Conservation (phyloP, 2,797 vertebrate genomes). For the Novumbra hubbsi region DNA sequence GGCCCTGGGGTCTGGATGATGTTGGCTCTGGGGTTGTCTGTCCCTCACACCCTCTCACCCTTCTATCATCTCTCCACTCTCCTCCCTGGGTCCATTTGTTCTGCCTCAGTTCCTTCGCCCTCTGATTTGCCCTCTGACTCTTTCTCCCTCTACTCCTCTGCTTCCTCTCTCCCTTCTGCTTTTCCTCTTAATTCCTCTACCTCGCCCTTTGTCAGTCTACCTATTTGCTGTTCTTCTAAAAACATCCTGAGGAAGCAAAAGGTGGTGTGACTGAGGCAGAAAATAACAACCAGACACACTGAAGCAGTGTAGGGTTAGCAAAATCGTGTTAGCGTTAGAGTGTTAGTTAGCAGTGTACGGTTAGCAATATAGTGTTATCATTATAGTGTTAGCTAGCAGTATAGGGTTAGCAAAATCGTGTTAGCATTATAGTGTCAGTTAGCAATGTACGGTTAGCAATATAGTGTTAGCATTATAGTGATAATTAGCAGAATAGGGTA, state of each 20-base stretch:
- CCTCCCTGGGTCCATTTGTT: neutral
- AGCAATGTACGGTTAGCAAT: too few relatives aligned
- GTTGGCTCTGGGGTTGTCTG: constrained; percentile 57
- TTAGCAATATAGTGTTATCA: too few relatives aligned
- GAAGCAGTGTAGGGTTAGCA: too few relatives aligned
- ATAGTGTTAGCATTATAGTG: too few relatives aligned
- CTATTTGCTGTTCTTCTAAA: neutral
- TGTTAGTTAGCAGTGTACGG: too few relatives aligned
- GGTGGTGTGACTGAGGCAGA: too few relatives aligned
- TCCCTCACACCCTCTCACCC: constrained; percentile 46
- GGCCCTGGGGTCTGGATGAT: constrained; percentile 57
- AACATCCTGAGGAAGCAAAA: neutral
- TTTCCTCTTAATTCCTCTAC: constrained; percentile 24
- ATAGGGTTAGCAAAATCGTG: too few relatives aligned
- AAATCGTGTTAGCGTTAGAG: too few relatives aligned
- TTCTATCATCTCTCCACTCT: neutral
- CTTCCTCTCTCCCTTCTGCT: neutral
- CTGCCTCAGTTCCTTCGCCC: neutral
- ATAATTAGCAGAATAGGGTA: too few relatives aligned
- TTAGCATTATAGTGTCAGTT: too few relatives aligned
- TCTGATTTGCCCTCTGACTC: neutral
- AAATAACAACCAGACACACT: too few relatives aligned
- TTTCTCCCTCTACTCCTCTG: neutral
- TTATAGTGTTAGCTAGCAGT: too few relatives aligned
- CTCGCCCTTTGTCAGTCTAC: neutral